Evolutionary conservation across 2,888 invertebrate genomes (phyloP).

Genomic region (Gymnosoma rotundatum): DNA sequence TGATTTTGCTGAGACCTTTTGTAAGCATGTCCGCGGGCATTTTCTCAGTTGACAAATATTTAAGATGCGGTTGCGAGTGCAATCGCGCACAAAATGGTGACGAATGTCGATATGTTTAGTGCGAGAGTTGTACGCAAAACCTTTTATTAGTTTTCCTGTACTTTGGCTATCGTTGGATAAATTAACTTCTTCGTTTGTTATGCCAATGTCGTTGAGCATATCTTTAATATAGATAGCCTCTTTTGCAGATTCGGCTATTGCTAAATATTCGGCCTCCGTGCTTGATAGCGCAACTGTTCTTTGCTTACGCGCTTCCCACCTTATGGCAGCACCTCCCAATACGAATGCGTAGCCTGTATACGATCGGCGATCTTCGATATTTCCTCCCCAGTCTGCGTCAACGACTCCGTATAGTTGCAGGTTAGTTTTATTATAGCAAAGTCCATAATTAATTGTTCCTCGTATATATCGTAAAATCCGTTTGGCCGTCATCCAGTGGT

Average conservation of each 20-base stretch:
- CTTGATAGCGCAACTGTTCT: conserved; percentile 65
- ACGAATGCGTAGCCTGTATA: conserved; percentile 70
- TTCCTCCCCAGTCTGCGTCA: conserved; percentile 71
- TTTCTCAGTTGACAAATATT: too few species aligned
- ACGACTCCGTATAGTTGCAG: conserved; percentile 57
- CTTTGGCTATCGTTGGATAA: conserved; percentile 69
- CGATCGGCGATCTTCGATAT: conserved; percentile 61
- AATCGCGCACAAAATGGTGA: conserved; percentile 63
- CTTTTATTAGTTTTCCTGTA: conserved; percentile 54
- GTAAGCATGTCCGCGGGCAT: conserved; percentile 70
- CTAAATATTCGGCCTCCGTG: conserved; percentile 70
- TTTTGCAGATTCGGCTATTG: conserved; percentile 63
- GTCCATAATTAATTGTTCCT: conserved; percentile 55
- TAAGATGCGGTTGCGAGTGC: conserved; percentile 34
- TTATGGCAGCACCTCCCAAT: conserved; percentile 58
- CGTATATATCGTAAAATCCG: conserved; percentile 64
- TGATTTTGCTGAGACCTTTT: conserved; percentile 56
- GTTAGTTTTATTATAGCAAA: too few species aligned
- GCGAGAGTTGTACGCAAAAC: conserved; percentile 51
- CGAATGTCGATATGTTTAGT: conserved; percentile 70
- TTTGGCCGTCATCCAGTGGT: conserved; percentile 70
- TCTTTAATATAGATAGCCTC: conserved; percentile 61
- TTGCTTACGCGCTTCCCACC: conserved; percentile 71
- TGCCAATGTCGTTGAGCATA: conserved; percentile 56
- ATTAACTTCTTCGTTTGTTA: conserved; percentile 32